phyloP scores from a whole-genome alignment of 2,888 invertebrate species.

The Brachyptera putata region DNA sequence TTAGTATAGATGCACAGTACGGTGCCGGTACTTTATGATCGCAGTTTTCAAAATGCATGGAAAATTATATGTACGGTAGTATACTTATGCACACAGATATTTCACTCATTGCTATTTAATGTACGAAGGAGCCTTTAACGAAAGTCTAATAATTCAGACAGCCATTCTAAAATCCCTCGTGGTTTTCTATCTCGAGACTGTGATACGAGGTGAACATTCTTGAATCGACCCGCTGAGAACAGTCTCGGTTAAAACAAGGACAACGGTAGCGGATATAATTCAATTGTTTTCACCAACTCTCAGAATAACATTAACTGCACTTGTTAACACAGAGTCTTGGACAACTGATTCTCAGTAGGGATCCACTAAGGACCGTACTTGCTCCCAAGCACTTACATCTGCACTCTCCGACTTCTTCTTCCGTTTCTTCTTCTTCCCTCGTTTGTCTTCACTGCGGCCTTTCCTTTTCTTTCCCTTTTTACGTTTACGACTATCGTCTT shows the following conservation, averaged over 20 bases:
- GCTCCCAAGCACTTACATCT: conserved; percentile 59
- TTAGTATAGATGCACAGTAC: no score
- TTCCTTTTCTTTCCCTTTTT: conserved; percentile 94
- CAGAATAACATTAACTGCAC: no score
- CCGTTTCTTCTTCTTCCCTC: conserved; percentile 91
- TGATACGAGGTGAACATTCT: neutral
- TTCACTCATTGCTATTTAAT: neutral
- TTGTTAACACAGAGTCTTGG: no score
- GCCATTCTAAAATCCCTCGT: conserved; percentile 15
- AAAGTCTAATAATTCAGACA: conserved; percentile 1
- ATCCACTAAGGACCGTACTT: no score
- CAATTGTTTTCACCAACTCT: no score
- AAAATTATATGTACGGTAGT: no score
- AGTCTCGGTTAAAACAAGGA: neutral
- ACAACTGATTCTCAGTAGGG: no score
- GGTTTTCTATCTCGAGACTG: neutral
- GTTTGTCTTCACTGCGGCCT: conserved; percentile 83
- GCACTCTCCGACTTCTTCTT: conserved; percentile 90
- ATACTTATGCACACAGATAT: no score
- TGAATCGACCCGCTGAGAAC: neutral
- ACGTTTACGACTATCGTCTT: conserved; percentile 72
- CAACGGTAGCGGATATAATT: no score
- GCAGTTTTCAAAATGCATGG: no score
- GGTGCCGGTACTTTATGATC: no score
- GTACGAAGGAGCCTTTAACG: conserved; percentile 11